phyloP scores from a whole-genome alignment of 1,140 invertebrate genomes.

The Caenorhabditis elegans region WBcel235 BX284604.4:6809501-6810000 shows the following conservation, averaged over 20 bases:
- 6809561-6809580: neutral
- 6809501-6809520: slow-evolving; percentile 5
- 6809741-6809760: neutral
- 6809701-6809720: neutral
- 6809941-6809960: neutral
- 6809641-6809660: neutral
- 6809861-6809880: neutral
- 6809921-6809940: neutral
- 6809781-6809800: neutral
- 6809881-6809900: neutral
- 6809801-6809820: slow-evolving; percentile 1
- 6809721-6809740: slow-evolving; percentile 29
- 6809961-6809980: neutral
- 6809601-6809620: neutral
- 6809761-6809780: neutral
- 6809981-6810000: neutral
- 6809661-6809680: neutral
- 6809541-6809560: slow-evolving; percentile 14
- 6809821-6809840: slow-evolving; percentile 11
- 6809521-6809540: neutral
- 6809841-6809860: slow-evolving; percentile 31
- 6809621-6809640: neutral
- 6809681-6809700: slow-evolving; percentile 31
- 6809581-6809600: slow-evolving; percentile 24
- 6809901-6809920: slow-evolving; percentile 11